These are phyloP conservation scores for Thamnaconus septentrionalis DNA, from an alignment of 2,113 vertebrate genomes.

Conservation along the genomic window DNA sequence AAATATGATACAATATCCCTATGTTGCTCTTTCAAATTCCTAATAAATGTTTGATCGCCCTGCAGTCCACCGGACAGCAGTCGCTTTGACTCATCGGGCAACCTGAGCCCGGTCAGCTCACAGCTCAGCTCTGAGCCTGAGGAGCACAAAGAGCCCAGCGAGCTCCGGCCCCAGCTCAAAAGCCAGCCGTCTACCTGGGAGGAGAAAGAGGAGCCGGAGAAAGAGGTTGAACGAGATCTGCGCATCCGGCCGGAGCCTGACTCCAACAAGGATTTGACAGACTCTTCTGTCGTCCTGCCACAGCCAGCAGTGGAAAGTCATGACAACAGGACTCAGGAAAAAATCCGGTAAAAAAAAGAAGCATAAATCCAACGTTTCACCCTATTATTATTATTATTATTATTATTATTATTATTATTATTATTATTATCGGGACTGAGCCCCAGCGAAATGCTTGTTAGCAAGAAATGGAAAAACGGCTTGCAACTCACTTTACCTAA, in stretches of 20 bases:
- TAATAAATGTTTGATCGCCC: background rate
- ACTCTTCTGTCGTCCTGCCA: constrained; percentile 12
- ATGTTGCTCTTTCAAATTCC: background rate
- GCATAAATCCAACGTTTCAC: background rate
- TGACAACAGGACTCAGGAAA: constrained; percentile 36
- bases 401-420: no score
- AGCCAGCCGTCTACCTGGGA: constrained; percentile 66
- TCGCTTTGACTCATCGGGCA: constrained; percentile 87
- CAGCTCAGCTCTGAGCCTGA: constrained; percentile 85
- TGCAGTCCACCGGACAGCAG: constrained; percentile 86
- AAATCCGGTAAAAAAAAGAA: constrained; percentile 44
- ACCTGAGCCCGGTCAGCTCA: constrained; percentile 89
- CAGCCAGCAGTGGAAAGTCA: constrained; percentile 9
- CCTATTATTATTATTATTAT: no score
- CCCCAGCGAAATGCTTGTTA: no score
- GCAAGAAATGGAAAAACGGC: no score
- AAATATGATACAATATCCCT: no score
- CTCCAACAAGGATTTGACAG: constrained; percentile 50
- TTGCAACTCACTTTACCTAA: no score
- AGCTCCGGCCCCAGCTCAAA: constrained; percentile 31
- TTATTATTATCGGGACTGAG: no score
- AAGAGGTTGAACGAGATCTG: constrained; percentile 53
- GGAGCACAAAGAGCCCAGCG: constrained; percentile 71
- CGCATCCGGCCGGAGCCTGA: constrained; percentile 43
- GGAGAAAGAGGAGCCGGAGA: constrained; percentile 57